These are phyloP conservation scores for Hyperopisus bebe DNA, from an alignment of 2,113 vertebrate genomes.

Conservation along the genomic window DNA sequence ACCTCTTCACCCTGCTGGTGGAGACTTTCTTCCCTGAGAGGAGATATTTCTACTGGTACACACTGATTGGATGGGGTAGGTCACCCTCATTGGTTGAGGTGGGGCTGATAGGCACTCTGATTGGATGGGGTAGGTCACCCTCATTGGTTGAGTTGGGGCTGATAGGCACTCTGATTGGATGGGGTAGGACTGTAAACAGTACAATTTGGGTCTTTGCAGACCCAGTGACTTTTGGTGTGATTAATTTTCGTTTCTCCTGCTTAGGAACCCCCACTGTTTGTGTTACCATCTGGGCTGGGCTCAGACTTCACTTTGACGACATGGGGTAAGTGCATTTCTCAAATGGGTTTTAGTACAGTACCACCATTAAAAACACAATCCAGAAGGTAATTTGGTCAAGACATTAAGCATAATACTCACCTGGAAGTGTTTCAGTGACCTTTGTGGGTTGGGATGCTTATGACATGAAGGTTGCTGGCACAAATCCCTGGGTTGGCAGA, in stretches of 20 bases:
- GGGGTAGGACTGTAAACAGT: background rate
- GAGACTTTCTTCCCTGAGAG: constrained; percentile 96
- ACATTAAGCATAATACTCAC: background rate
- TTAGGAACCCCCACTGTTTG: constrained; percentile 94
- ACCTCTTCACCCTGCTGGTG: constrained; percentile 92
- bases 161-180: background rate
- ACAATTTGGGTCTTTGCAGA: background rate
- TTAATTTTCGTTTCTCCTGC: background rate
- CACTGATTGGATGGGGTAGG: constrained; percentile 67
- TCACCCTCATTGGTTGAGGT: constrained; percentile 30
- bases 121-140: constrained; percentile 31
- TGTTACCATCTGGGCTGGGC: constrained; percentile 86
- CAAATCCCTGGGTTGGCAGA: background rate
- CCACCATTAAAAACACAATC: background rate
- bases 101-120: background rate
- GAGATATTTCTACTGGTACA: constrained; percentile 94
- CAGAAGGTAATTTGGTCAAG: background rate
- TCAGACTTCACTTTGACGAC: constrained; percentile 86
- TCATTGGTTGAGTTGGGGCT: background rate
- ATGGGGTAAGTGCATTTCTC: constrained; percentile 66
- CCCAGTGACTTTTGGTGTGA: background rate
- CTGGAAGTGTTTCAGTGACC: background rate
- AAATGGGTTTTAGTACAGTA: background rate
- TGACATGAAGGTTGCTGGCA: background rate
- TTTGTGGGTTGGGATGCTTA: background rate